A percentile compares a stretch with the other conserved stretches of the same genome.
Evolutionary conservation across 2,113 vertebrate genomes (phyloP).

Genomic region (Anguilla japonica): DNA sequence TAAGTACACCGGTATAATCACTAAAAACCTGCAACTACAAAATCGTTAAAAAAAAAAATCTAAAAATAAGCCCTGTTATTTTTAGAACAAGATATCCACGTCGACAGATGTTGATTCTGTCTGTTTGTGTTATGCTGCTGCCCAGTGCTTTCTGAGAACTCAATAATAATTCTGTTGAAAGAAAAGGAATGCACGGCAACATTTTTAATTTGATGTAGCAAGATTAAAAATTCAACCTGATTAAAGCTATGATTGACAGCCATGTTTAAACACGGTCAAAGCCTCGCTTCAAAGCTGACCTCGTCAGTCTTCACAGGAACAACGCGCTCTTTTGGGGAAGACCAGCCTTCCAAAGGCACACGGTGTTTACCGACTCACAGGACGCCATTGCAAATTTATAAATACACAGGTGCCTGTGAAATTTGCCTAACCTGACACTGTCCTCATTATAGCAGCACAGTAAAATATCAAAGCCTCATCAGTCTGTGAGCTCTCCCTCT

Average conservation of each 20-base stretch:
- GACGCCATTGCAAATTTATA: not conserved
- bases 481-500: not conserved
- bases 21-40: not conserved
- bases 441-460: not conserved
- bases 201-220: not conserved
- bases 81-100: not conserved
- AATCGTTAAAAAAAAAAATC: too few species aligned
- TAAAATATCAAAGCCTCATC: not conserved
- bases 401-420: not conserved
- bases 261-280: conserved; percentile 12
- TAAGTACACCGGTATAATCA: too few species aligned
- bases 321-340: not conserved
- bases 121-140: too few species aligned
- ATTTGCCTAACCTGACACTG: not conserved
- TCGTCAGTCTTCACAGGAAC: too few species aligned
- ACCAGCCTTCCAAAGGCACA: not conserved
- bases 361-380: not conserved
- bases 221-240: too few species aligned
- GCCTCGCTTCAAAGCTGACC: not conserved
- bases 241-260: not conserved
- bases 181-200: not conserved
- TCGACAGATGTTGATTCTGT: too few species aligned
- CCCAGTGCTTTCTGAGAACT: not conserved
- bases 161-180: not conserved
- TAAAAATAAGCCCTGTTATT: not conserved